Evolutionary conservation across 2,888 invertebrate genomes (phyloP).

Genomic region (Heliconius aoede): DNA sequence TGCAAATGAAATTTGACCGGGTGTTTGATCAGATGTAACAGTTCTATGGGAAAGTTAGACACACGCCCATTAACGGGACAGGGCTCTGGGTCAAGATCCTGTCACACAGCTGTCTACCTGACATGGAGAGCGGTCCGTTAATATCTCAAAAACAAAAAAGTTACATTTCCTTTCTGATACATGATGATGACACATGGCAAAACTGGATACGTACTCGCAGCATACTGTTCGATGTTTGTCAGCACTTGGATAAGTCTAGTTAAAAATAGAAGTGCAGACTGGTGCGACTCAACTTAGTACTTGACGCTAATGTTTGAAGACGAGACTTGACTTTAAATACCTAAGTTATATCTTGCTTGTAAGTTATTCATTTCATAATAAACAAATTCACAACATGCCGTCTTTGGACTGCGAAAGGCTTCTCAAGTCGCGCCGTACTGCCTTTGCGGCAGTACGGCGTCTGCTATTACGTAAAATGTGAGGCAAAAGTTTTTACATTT

Average conservation of each 20-base stretch:
- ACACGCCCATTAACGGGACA: slow-evolving; percentile 56
- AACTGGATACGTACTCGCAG: slow-evolving; percentile 70
- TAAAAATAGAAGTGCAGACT: slow-evolving; percentile 12
- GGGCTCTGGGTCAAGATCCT: slow-evolving; percentile 56
- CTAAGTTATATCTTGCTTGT: slow-evolving; percentile 1
- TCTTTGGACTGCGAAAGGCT: slow-evolving; percentile 77
- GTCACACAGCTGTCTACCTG: slow-evolving; percentile 70
- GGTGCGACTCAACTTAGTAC: neutral
- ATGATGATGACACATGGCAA: slow-evolving; percentile 66
- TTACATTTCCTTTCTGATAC: slow-evolving; percentile 67
- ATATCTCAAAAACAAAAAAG: slow-evolving; percentile 68
- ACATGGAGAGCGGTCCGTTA: slow-evolving; percentile 69
- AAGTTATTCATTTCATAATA: slow-evolving; percentile 49
- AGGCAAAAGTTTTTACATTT: slow-evolving; percentile 81
- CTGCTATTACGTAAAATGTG: slow-evolving; percentile 75
- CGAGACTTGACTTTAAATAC: neutral
- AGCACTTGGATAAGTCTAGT: slow-evolving; percentile 22
- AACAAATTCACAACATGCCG: slow-evolving; percentile 77
- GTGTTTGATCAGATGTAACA: slow-evolving; percentile 62
- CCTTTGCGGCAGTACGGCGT: slow-evolving; percentile 57
- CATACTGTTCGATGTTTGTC: slow-evolving; percentile 60
- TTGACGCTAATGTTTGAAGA: neutral
- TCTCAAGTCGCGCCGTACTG: slow-evolving; percentile 66
- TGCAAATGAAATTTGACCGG: slow-evolving; percentile 67
- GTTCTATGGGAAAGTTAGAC: slow-evolving; percentile 66